Percentiles rank a stretch among this genome's conserved stretches.
These are phyloP conservation scores for Cepaea hortensis DNA, from an alignment of 2,888 invertebrate species.

Conservation along the genomic window DNA sequence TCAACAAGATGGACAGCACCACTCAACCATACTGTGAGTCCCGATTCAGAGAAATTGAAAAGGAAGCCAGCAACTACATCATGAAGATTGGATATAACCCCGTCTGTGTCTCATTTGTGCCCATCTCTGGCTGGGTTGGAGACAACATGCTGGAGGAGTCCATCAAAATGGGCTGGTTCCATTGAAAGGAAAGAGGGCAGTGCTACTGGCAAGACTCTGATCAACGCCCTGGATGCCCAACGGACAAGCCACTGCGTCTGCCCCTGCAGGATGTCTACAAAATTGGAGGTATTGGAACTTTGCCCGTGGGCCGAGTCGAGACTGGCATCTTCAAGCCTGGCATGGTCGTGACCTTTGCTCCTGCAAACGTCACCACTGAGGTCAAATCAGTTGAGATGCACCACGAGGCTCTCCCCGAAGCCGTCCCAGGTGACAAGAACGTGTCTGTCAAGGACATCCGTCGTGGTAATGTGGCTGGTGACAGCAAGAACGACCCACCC, in stretches of 20 bases:
- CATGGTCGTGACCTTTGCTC: constrained; percentile 90
- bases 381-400: too few relatives aligned
- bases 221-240: constrained; percentile 97
- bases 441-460: too few relatives aligned
- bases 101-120: too few relatives aligned
- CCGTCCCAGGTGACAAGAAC: too few relatives aligned
- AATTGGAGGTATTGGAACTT: constrained; percentile 98
- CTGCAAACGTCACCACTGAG: too few relatives aligned
- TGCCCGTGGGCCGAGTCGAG: constrained; percentile 82
- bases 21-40: constrained; percentile 94
- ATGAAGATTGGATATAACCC: constrained; percentile 79
- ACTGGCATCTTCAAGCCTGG: constrained; percentile 82
- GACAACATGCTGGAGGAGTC: constrained; percentile 93
- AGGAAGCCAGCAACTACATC: constrained; percentile 98
- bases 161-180: constrained; percentile 84
- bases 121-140: too few relatives aligned
- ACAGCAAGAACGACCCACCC: too few relatives aligned
- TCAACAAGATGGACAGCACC: constrained; percentile 99
- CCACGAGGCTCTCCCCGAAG: too few relatives aligned
- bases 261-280: constrained; percentile 83
- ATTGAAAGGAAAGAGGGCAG: constrained; percentile 64
- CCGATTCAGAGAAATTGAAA: constrained; percentile 99
- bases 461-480: too few relatives aligned
- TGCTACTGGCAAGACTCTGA: constrained; percentile 87
- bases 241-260: constrained; percentile 97